phyloP scores from a whole-genome alignment of 2,797 vertebrate genomes.

The Babyrousa celebensis region DNA sequence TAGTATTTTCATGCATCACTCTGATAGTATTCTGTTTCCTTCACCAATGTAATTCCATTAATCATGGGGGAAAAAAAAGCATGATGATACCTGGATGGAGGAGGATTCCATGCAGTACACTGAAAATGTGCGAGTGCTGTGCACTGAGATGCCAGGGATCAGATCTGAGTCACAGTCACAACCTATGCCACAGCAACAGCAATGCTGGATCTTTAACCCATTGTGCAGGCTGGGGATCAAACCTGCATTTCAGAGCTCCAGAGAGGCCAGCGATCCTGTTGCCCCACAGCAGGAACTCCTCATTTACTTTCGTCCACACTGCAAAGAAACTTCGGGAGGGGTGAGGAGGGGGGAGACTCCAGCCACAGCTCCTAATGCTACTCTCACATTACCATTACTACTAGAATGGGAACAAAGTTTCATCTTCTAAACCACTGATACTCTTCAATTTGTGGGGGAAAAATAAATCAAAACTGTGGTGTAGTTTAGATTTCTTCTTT shows the following conservation, averaged over 20 bases:
- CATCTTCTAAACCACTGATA: background rate
- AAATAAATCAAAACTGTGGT: background rate
- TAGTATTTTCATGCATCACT: background rate
- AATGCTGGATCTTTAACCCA: too few species aligned
- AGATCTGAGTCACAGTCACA: too few species aligned
- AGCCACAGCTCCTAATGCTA: background rate
- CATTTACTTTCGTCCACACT: rapidly evolving
- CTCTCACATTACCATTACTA: background rate
- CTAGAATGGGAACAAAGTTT: background rate
- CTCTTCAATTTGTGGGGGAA: background rate
- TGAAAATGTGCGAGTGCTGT: background rate
- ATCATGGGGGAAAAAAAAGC: background rate
- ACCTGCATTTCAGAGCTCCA: too few species aligned
- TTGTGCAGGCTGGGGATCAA: too few species aligned
- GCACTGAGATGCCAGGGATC: background rate
- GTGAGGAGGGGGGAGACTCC: background rate
- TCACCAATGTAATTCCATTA: background rate
- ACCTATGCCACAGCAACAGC: too few species aligned
- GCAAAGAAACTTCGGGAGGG: background rate
- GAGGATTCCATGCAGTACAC: background rate
- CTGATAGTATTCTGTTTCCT: background rate
- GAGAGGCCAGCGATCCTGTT: too few species aligned
- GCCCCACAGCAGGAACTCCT: background rate
- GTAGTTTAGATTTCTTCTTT: background rate
- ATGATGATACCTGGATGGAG: background rate